Conservation (phyloP, 2,113 vertebrate genomes). For the Brachionichthys hirsutus region DNA sequence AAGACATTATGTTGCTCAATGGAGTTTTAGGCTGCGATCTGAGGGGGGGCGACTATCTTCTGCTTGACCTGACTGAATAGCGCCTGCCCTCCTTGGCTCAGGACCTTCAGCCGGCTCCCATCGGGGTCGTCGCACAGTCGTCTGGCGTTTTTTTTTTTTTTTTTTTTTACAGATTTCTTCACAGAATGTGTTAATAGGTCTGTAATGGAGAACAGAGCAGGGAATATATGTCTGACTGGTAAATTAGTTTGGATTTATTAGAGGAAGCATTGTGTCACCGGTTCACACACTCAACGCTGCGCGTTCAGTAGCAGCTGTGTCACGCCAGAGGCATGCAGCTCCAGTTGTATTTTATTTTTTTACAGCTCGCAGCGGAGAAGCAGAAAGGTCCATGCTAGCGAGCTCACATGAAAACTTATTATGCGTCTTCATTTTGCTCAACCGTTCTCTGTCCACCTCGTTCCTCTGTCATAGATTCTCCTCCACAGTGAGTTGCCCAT, state of each 20-base stretch:
- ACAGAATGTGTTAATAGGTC: constrained; percentile 39
- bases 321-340: constrained; percentile 31
- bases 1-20: background rate
- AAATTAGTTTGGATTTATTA: constrained; percentile 56
- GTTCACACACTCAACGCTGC: constrained; percentile 19
- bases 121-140: constrained; percentile 30
- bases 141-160: constrained; percentile 6
- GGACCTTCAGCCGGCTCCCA: constrained; percentile 21
- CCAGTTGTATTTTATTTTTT: constrained; percentile 19
- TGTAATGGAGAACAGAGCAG: constrained; percentile 35
- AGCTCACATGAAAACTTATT: constrained; percentile 17
- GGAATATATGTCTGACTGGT: constrained; percentile 45
- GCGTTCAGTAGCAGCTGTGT: constrained; percentile 37
- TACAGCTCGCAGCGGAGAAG: background rate
- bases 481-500: constrained; percentile 81
- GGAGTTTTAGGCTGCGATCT: background rate
- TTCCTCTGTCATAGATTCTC: constrained; percentile 83
- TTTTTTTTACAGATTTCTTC: background rate
- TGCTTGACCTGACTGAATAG: constrained; percentile 52
- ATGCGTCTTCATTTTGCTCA: constrained; percentile 35
- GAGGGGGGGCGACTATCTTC: constrained; percentile 56
- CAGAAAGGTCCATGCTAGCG: background rate
- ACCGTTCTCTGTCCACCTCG: constrained; percentile 51
- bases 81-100: constrained; percentile 38
- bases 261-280: constrained; percentile 42